phyloP scores from a whole-genome alignment of 2,888 invertebrate species.

The Oscheius myriophilus region DNA sequence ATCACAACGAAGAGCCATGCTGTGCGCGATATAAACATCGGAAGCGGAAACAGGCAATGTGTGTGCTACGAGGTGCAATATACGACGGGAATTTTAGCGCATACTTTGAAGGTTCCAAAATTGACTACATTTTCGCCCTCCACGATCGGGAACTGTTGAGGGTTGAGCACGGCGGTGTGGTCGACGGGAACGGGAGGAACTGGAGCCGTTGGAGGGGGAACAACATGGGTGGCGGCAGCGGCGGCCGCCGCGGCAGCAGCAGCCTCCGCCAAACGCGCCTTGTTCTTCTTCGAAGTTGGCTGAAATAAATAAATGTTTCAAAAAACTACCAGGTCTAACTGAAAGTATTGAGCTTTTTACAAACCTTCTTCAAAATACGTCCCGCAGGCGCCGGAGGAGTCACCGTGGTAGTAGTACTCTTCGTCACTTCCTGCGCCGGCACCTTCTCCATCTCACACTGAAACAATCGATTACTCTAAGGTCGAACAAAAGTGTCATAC shows the following conservation, averaged over 20 bases:
- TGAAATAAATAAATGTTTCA: background rate
- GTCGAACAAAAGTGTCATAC: no score
- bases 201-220: background rate
- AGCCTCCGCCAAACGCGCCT: background rate
- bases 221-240: background rate
- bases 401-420: background rate
- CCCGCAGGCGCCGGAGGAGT: background rate
- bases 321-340: background rate
- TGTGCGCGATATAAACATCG: no score
- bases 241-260: background rate
- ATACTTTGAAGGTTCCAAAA: no score
- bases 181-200: background rate
- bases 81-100: no score
- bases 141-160: background rate
- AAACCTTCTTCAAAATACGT: conserved; percentile 2
- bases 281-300: conserved; percentile 2
- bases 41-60: no score
- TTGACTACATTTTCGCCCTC: no score
- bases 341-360: background rate
- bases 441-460: no score
- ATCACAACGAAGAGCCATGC: no score
- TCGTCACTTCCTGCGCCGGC: background rate
- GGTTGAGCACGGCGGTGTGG: background rate
- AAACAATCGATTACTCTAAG: no score
- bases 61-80: no score